Evolutionary conservation across 1,140 invertebrate genomes (phyloP).

Genomic region (Nymphalis io): DNA sequence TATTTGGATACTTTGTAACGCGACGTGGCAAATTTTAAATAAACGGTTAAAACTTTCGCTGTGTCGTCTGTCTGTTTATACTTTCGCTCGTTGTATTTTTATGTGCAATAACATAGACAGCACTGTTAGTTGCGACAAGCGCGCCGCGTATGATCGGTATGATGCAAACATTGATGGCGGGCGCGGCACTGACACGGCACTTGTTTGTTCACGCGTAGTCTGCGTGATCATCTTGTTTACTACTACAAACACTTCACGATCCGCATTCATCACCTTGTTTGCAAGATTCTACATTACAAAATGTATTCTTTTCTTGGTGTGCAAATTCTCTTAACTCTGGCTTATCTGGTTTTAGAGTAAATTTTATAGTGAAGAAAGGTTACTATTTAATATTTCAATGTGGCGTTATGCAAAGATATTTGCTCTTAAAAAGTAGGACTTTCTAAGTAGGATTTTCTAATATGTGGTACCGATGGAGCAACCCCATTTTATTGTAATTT

Average conservation of each 20-base stretch:
- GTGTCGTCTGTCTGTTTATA: constrained; percentile 52
- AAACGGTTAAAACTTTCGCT: constrained; percentile 64
- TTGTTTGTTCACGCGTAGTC: constrained; percentile 78
- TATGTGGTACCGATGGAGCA: too few species aligned
- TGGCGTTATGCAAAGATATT: too few species aligned
- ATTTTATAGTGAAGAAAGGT: too few species aligned
- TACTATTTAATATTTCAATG: too few species aligned
- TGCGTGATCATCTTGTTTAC: constrained; percentile 76
- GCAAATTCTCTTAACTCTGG: not conserved
- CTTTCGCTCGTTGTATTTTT: constrained; percentile 59
- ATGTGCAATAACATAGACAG: constrained; percentile 36
- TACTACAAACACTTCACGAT: constrained; percentile 60
- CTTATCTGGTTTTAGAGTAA: too few species aligned
- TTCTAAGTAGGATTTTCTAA: too few species aligned
- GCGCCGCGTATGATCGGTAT: constrained; percentile 49
- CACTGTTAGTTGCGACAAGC: constrained; percentile 35
- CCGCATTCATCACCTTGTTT: constrained; percentile 55
- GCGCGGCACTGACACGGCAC: constrained; percentile 60
- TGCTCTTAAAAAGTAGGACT: too few species aligned
- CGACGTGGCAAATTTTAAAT: constrained; percentile 19
- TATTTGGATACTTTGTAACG: not conserved
- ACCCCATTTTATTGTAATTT: too few species aligned
- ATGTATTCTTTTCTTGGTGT: not conserved
- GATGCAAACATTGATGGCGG: constrained; percentile 55
- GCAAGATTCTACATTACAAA: constrained; percentile 9